phyloP scores from a whole-genome alignment of 2,888 invertebrate genomes.

The Melanostoma scalare region DNA sequence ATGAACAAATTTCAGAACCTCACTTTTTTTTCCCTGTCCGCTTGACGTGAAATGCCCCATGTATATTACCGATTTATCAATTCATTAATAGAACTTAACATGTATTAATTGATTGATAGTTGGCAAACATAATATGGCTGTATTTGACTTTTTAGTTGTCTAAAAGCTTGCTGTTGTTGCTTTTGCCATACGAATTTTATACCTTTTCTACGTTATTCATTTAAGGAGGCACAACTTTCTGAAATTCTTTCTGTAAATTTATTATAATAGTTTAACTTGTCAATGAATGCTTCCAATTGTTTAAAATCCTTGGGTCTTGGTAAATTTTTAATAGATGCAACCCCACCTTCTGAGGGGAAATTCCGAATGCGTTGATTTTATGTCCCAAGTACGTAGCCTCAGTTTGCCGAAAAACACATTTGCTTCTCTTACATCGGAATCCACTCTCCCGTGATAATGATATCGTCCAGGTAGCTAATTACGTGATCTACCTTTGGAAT shows the following conservation, averaged over 20 bases:
- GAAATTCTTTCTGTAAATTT: slow-evolving; percentile 19
- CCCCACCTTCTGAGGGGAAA: slow-evolving; percentile 57
- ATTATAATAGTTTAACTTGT: slow-evolving; percentile 76
- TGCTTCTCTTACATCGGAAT: slow-evolving; percentile 74
- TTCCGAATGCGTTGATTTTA: slow-evolving; percentile 64
- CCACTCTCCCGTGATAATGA: slow-evolving; percentile 74
- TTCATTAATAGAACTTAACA: too few relatives aligned
- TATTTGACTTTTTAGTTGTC: too few relatives aligned
- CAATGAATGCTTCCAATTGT: slow-evolving; percentile 74
- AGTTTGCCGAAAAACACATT: slow-evolving; percentile 78
- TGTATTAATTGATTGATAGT: too few relatives aligned
- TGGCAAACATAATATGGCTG: too few relatives aligned
- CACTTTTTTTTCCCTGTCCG: too few relatives aligned
- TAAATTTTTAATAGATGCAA: slow-evolving; percentile 21
- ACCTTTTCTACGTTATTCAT: too few relatives aligned
- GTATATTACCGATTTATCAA: too few relatives aligned
- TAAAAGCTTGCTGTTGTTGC: too few relatives aligned
- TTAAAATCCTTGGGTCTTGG: slow-evolving; percentile 48
- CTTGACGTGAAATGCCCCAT: too few relatives aligned
- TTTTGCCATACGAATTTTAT: slow-evolving; percentile 65
- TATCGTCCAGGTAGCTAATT: slow-evolving; percentile 77
- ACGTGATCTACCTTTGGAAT: too few relatives aligned
- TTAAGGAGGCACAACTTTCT: slow-evolving; percentile 16
- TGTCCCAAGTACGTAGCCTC: slow-evolving; percentile 76
- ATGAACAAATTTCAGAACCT: too few relatives aligned